Conservation (phyloP, 2,888 invertebrate species). For the Lepidochrysops patricia region DNA sequence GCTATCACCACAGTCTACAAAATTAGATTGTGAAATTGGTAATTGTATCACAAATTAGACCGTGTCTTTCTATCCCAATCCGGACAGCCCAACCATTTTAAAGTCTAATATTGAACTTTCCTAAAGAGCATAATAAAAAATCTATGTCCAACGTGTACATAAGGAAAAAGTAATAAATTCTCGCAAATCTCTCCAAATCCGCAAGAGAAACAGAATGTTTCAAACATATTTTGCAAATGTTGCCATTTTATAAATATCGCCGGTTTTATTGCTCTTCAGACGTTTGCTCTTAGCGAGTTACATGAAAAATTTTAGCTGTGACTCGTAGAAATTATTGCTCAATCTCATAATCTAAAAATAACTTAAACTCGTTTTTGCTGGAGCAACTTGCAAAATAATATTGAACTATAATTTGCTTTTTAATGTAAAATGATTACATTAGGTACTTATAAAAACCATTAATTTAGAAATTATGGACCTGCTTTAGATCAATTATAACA, state of each 20-base stretch:
- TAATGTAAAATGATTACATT: no score
- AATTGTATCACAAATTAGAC: no score
- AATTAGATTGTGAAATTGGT: no score
- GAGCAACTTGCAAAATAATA: not conserved
- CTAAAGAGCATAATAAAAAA: not conserved
- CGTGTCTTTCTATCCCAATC: no score
- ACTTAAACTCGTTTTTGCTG: not conserved
- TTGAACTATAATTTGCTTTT: no score
- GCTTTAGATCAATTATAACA: no score
- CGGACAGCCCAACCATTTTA: no score
- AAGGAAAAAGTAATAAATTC: slow-evolving; percentile 4
- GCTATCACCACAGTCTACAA: no score
- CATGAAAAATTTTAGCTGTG: not conserved
- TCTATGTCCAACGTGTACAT: not conserved
- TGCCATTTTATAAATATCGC: slow-evolving; percentile 5
- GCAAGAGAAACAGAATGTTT: slow-evolving; percentile 3
- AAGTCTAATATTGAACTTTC: not conserved
- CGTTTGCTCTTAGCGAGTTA: not conserved
- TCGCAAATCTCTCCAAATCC: slow-evolving; percentile 3
- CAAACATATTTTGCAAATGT: not conserved
- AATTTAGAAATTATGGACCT: no score
- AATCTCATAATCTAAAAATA: not conserved
- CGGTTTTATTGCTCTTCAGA: not conserved
- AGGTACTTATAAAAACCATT: no score
- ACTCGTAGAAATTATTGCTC: not conserved